These are phyloP conservation scores for Lepilemur ruficaudatus DNA, from an alignment of 2,797 vertebrate genomes.

Conservation along the genomic window DNA sequence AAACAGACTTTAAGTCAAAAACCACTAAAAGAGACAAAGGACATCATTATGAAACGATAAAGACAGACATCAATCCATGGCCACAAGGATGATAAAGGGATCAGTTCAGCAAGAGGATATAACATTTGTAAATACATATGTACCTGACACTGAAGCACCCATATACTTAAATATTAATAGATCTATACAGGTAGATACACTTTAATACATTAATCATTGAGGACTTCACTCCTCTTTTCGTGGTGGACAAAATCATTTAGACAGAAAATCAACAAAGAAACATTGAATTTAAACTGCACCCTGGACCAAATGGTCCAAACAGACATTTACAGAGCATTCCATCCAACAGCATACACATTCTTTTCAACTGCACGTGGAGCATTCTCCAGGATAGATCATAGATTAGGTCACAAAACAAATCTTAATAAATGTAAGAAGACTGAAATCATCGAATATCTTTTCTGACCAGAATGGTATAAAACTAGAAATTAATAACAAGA, in stretches of 20 bases:
- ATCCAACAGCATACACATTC: not conserved
- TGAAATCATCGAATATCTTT: not conserved
- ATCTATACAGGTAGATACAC: not conserved
- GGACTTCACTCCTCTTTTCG: not conserved
- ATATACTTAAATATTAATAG: not conserved
- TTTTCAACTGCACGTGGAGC: not conserved
- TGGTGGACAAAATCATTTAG: not conserved
- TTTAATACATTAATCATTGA: not conserved
- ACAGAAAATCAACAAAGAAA: not conserved
- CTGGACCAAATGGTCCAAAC: not conserved
- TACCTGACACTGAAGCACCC: not conserved
- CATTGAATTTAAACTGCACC: not conserved
- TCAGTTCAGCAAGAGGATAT: not conserved
- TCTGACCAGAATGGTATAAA: not conserved
- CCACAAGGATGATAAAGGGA: no score
- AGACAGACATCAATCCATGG: no score
- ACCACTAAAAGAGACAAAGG: not conserved
- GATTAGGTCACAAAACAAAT: not conserved
- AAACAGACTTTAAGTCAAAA: not conserved
- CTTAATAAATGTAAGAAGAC: not conserved
- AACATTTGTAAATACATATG: not conserved
- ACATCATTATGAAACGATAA: no score
- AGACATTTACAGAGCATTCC: not conserved
- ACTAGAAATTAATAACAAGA: not conserved
- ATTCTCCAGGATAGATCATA: not conserved